Evolutionary conservation across 2,113 vertebrate genomes (phyloP), one percentile per base, ranked within the genome.

Genomic region (Vidua macroura): DNA sequence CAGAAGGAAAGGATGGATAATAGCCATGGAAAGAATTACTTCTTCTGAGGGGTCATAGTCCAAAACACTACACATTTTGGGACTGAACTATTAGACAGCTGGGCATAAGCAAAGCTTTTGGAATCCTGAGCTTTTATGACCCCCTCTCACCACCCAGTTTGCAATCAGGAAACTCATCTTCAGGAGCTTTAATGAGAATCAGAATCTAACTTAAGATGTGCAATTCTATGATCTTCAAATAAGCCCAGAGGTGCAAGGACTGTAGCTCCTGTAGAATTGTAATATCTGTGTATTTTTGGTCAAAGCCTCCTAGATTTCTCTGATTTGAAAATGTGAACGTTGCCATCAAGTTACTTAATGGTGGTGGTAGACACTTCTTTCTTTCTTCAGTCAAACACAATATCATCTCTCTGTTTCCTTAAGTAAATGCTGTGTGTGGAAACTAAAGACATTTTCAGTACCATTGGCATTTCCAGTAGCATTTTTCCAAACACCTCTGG

Each of bases 401-500:
- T 70, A 28, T 35, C 10, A 56, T 56, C 60, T 78, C 30, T 87
- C 59, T 85, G 35, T 90, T 92, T 88, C 37, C 49, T 33, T 23
- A 49, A 90, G 39, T 62, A 95, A 89, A 77, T 83, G 62, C 74
- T 88, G 0, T 37, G 60, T 72, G 49, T 64, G 39, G 64, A 81
- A 90, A 52, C 24, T 60, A 18, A n/a, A 66, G 74, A 67, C 12
- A 30, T 81, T 93, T 85, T 77, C 75, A 85, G 44, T 81, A 67
- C 13, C 0, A 0, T 67, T 93, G 82, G 63, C 63, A 86, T 90
- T 94, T 95, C 63, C 83, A 93, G 43, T 18, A 76, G 60, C 83
- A 84, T 69, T 79, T 90, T 92, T 90, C 69, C 60, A 94, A 86
- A 84, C 59, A 75, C 23, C 31, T 86, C 73, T 88, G 80, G 85